Evolutionary conservation across 2,797 vertebrate species (phyloP).

Genomic region (Halcyon chelicuti): DNA sequence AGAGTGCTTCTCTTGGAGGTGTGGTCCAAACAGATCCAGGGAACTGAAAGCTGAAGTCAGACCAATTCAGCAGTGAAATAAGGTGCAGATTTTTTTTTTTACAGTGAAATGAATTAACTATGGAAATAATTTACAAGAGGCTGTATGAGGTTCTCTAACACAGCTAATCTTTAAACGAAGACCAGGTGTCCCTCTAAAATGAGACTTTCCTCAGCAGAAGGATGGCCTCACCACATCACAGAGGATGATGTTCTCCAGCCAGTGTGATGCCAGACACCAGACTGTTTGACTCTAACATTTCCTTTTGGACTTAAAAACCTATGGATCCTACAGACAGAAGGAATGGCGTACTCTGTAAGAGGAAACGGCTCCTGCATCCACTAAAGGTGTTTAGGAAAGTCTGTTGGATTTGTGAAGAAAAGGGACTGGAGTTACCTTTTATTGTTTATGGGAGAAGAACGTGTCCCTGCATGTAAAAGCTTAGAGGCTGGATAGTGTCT

Average conservation of each 20-base stretch:
- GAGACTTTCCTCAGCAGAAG: neutral
- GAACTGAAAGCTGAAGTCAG: neutral
- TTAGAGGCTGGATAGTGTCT: neutral
- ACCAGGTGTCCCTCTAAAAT: constrained; percentile 10
- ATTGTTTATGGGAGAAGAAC: neutral
- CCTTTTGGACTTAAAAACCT: neutral
- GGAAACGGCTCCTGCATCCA: neutral
- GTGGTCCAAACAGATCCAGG: neutral
- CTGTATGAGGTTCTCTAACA: neutral
- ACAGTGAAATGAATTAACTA: constrained; percentile 30
- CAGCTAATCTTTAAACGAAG: constrained; percentile 15
- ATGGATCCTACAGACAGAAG: neutral
- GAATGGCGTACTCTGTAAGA: fast-evolving
- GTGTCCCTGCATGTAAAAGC: neutral
- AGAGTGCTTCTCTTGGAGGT: neutral
- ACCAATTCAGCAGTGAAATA: neutral
- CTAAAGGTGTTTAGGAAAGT: neutral
- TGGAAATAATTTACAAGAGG: constrained; percentile 29
- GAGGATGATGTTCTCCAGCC: neutral
- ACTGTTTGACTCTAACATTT: neutral
- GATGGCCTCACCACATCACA: neutral
- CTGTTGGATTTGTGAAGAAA: neutral
- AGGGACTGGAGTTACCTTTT: neutral
- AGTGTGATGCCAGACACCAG: neutral
- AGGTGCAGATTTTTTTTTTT: constrained; percentile 35